Conservation (phyloP, 2,797 vertebrate species). For the Chaetophractus vellerosus region DNA sequence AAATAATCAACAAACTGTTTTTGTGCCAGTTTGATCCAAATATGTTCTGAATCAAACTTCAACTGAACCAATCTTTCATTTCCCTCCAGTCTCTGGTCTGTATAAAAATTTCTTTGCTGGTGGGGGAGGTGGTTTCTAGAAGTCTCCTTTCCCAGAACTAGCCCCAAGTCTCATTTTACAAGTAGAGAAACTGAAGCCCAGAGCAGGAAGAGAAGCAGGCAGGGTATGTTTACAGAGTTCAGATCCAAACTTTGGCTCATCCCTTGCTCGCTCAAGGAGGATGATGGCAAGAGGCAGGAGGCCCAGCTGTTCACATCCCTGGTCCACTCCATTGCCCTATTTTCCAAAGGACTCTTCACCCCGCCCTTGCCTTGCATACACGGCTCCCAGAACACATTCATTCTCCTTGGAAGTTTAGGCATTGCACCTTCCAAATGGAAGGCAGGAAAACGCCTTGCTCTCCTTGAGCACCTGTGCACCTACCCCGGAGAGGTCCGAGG, state of each 20-base stretch:
- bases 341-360: too few relatives aligned
- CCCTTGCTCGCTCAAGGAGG: neutral
- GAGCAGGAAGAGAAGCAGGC: neutral
- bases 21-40: neutral
- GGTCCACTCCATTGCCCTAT: accelerated
- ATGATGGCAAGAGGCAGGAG: neutral
- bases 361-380: neutral
- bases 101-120: too few relatives aligned
- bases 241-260: neutral
- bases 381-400: neutral
- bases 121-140: neutral
- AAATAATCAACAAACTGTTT: neutral
- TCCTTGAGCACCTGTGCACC: neutral
- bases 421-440: neutral
- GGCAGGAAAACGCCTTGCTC: neutral
- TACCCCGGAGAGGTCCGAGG: neutral
- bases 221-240: neutral
- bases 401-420: neutral
- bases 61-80: neutral
- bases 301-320: neutral
- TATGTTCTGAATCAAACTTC: neutral
- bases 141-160: neutral
- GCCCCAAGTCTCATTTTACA: neutral
- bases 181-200: too few relatives aligned
- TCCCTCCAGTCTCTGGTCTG: neutral